These are phyloP conservation scores for Ctenoplectra terminalis DNA, from an alignment of 1,140 invertebrate species.

Conservation along the genomic window DNA sequence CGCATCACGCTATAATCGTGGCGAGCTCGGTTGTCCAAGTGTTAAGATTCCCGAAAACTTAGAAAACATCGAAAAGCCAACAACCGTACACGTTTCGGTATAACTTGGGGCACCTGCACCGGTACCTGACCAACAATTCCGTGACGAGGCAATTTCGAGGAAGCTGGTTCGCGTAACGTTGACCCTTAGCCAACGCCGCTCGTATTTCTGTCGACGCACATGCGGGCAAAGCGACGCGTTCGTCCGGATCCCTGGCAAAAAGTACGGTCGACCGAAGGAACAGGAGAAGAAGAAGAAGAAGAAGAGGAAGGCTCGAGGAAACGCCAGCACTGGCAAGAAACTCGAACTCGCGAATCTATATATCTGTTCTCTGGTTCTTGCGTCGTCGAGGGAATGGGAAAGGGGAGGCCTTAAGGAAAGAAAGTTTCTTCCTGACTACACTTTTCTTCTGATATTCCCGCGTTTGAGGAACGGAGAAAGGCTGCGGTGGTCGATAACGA, in stretches of 20 bases:
- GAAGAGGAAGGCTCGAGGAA: conserved; percentile 53
- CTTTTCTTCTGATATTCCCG: not conserved
- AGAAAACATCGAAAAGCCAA: no score
- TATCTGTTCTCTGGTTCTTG: not conserved
- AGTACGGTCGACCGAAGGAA: conserved; percentile 37
- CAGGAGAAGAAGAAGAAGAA: conserved; percentile 14
- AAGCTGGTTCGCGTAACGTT: conserved; percentile 60
- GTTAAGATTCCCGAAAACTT: not conserved
- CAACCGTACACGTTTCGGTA: conserved; percentile 1
- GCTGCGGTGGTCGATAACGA: not conserved
- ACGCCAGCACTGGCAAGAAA: conserved; percentile 39
- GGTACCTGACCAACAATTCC: conserved; percentile 19
- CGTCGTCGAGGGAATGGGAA: no score
- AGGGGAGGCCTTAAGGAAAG: no score
- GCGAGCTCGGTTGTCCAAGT: not conserved
- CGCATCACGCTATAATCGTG: no score
- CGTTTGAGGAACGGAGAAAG: not conserved
- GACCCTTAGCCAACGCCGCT: conserved; percentile 44
- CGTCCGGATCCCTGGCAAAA: conserved; percentile 32
- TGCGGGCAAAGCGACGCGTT: conserved; percentile 37
- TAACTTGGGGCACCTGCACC: conserved; percentile 42
- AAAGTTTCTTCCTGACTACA: conserved; percentile 3
- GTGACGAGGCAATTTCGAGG: conserved; percentile 38
- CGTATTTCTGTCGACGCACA: conserved; percentile 63
- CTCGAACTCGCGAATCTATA: conserved; percentile 21